Base-by-base conservation (phyloP, 1,140 invertebrate species). In the Galendromus occidentalis region DNA sequence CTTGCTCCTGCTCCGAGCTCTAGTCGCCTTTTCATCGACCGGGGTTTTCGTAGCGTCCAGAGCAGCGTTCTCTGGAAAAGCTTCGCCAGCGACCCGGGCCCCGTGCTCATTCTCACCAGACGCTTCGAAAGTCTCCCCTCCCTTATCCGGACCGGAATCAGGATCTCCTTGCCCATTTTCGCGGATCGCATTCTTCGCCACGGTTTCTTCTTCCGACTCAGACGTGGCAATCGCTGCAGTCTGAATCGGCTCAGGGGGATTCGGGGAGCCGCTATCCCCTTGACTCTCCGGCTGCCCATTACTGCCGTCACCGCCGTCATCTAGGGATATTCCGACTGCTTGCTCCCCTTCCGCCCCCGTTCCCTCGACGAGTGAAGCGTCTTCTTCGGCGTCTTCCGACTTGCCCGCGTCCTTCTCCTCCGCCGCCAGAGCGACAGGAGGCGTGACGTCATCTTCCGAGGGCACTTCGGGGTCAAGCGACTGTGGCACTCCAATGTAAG, bases 271-370 rank as follows among this genome's bases (percentile, higher is more conserved):
- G n/a, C n/a, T 25, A 1, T 22, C 51, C 25, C 25, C 51, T 14
- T 18, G n/a, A 59, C 25, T 14, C 22, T 59, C 51, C 20, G 29
- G 7, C 17, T 67, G n/a, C 2, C 17, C 65, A 39, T 67, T 29
- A 12, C 39, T 25, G 9, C 25, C 42, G 1, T 17, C 28, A 1
- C 42, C 42, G 25, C 5, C 42, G 9, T 29, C 41, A 17, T 68
- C 63, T 42, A 42, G 63, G 9, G 33, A n/a, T n/a, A n/a, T n/a
- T n/a, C 64, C 7, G 42, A 28, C 64, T 12, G 65, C 28, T 66
- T 42, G 42, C 22, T 65, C 68, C 63, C 65, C 68, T 59, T 65
- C 65, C 17, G 22, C 17, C 29, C 20, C 59, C 64, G 39, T 44
- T 25, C 59, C 42, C 44, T 59, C 41, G 29, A 7, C 7, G 14